These are phyloP conservation scores for Callimorpha dominula DNA, from an alignment of 2,888 invertebrate genomes.

Conservation along the genomic window DNA sequence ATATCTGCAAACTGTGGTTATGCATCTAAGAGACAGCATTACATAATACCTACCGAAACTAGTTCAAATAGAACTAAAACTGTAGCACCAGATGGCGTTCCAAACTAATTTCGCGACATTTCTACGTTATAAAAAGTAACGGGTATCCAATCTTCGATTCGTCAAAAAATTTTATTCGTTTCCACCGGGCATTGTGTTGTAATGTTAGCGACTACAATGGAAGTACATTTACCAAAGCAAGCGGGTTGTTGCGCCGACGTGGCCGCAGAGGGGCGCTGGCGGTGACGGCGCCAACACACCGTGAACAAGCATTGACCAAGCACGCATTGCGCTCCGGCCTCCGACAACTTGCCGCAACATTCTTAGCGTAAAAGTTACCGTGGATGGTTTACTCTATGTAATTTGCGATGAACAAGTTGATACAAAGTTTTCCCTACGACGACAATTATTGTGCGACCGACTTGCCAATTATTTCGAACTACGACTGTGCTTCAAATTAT, in stretches of 20 bases:
- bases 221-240: constrained; percentile 53
- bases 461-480: constrained; percentile 66
- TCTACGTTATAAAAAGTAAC: constrained; percentile 43
- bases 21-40: constrained; percentile 30
- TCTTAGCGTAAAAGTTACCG: constrained; percentile 86
- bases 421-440: constrained; percentile 69
- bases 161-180: constrained; percentile 42
- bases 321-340: constrained; percentile 73
- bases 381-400: constrained; percentile 86
- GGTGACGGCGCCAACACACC: constrained; percentile 68
- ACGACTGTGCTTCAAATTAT: constrained; percentile 67
- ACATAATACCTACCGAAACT: constrained; percentile 50
- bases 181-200: constrained; percentile 57
- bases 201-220: constrained; percentile 58
- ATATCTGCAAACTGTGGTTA: constrained; percentile 15
- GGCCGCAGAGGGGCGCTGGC: constrained; percentile 70
- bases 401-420: constrained; percentile 83
- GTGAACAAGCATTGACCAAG: constrained; percentile 83
- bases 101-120: constrained; percentile 22
- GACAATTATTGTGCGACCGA: constrained; percentile 72
- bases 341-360: constrained; percentile 84
- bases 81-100: constrained; percentile 53
- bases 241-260: constrained; percentile 58
- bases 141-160: constrained; percentile 43
- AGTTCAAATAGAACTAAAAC: constrained; percentile 33